Evolutionary conservation across 2,797 vertebrate species (phyloP), one percentile per base, ranked within the genome.

Genomic region (Kryptopterus vitreolus): DNA sequence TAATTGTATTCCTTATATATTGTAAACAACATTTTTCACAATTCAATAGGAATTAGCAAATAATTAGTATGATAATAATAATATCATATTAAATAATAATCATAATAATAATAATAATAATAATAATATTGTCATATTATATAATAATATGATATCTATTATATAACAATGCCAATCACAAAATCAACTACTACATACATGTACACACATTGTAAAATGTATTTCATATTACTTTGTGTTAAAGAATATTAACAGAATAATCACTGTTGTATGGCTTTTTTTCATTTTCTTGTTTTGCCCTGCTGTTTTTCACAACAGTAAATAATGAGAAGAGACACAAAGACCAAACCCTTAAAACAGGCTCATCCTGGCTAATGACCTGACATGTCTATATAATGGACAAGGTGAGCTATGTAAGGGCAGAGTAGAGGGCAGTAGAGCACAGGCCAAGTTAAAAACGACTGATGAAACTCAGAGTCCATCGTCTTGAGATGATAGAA

Each of bases 301-400:
- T 74, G 35, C n/a, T 46, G 4, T 46, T 11, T 63, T 50, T 50
- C 18, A n/a, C 48, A 76, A 24, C 26, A 62, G 20, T 65, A 77
- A 66, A 55, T 55, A 77, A 78, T 68, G 31, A 55, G 22, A 52
- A 65, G 31, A 71, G 52, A 76, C 58, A 71, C 58, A 59, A 59
- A 81, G 76, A 76, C 33, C 11, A 43, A 11, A 61, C 31, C 66
- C 33, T 33, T 75, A 59, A 77, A 74, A 12, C 68, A 76, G 65
- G 71, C 52, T 78, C 71, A 53, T 76, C 77, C 82, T 78, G 82
- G 63, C 78, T 84, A 84, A 86, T 80, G 79, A 83, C 77, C 82
- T 79, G 79, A 50, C 76, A 72, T 79, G 79, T 81, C 72, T 69
- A 78, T 33, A 78, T 33, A 79, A 5, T 69, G 76, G 81, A 81